phyloP scores from a whole-genome alignment of 2,888 invertebrate species.

The Dugesia japonica region DNA sequence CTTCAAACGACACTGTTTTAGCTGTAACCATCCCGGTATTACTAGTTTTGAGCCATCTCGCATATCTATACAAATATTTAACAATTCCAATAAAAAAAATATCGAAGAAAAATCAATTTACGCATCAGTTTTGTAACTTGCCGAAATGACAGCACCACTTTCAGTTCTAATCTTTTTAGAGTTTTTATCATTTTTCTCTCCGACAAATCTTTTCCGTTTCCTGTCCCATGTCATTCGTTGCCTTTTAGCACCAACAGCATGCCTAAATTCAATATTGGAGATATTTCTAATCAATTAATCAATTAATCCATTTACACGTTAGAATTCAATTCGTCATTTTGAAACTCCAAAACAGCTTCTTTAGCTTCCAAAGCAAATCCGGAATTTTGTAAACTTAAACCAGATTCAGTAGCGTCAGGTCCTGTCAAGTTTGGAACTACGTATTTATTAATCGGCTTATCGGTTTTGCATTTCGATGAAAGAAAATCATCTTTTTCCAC shows the following conservation, averaged over 20 bases:
- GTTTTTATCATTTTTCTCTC: constrained; percentile 45
- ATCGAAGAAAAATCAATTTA: constrained; percentile 40
- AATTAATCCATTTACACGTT: too few relatives aligned
- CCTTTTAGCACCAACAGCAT: neutral
- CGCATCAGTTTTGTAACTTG: constrained; percentile 73
- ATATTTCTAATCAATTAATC: too few relatives aligned
- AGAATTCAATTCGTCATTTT: neutral
- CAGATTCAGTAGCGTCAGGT: neutral
- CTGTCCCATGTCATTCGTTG: constrained; percentile 59
- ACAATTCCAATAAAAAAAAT: too few relatives aligned
- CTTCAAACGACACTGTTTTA: neutral
- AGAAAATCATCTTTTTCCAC: neutral
- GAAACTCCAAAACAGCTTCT: neutral
- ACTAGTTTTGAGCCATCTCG: constrained; percentile 20
- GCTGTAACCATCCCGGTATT: neutral
- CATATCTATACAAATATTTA: too few relatives aligned
- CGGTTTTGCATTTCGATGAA: neutral
- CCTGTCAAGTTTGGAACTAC: neutral
- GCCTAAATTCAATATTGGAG: too few relatives aligned
- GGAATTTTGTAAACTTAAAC: neutral
- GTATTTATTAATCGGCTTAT: neutral
- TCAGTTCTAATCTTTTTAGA: constrained; percentile 75
- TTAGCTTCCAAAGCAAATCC: neutral
- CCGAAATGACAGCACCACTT: constrained; percentile 80
- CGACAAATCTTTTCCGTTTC: constrained; percentile 81